phyloP scores from a whole-genome alignment of 2,888 invertebrate species.

The Drosophila paucipuncta region DNA sequence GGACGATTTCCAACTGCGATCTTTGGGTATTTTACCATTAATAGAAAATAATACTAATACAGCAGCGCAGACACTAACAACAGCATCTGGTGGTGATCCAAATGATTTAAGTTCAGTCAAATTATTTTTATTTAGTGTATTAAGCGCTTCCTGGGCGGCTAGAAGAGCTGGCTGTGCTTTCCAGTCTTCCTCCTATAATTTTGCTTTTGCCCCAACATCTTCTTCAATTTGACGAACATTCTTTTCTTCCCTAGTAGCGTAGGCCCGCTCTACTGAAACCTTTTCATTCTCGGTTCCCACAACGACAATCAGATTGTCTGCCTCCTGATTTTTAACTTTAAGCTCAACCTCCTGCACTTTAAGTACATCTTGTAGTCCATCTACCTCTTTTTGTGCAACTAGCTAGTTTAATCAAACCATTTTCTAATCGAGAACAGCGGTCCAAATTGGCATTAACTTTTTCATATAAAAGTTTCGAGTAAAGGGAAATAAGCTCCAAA shows the following conservation, averaged over 20 bases:
- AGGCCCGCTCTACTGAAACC: slow-evolving; percentile 94
- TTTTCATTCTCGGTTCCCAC: slow-evolving; percentile 96
- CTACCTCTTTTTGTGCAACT: slow-evolving; percentile 94
- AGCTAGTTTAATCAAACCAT: slow-evolving; percentile 94
- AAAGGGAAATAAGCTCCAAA: slow-evolving; percentile 95
- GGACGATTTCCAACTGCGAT: slow-evolving; percentile 96
- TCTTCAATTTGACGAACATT: slow-evolving; percentile 96
- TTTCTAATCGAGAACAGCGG: slow-evolving; percentile 92
- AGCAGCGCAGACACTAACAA: slow-evolving; percentile 94
- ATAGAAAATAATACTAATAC: slow-evolving; percentile 94
- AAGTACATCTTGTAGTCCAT: slow-evolving; percentile 91
- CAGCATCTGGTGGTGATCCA: slow-evolving; percentile 95
- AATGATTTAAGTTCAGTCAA: slow-evolving; percentile 97
- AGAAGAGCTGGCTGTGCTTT: slow-evolving; percentile 96
- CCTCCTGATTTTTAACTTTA: slow-evolving; percentile 94
- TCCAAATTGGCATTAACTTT: slow-evolving; percentile 90
- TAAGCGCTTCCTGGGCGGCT: slow-evolving; percentile 95
- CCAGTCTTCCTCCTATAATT: slow-evolving; percentile 94
- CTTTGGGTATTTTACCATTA: slow-evolving; percentile 94
- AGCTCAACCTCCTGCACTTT: slow-evolving; percentile 92
- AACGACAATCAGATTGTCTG: slow-evolving; percentile 94
- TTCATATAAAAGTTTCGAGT: slow-evolving; percentile 89
- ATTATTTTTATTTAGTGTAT: slow-evolving; percentile 97
- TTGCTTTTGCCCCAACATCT: slow-evolving; percentile 93
- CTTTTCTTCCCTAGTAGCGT: slow-evolving; percentile 93